Evolutionary conservation across 2,113 vertebrate species (phyloP).

Genomic region (Gnathochromis pfefferi): DNA sequence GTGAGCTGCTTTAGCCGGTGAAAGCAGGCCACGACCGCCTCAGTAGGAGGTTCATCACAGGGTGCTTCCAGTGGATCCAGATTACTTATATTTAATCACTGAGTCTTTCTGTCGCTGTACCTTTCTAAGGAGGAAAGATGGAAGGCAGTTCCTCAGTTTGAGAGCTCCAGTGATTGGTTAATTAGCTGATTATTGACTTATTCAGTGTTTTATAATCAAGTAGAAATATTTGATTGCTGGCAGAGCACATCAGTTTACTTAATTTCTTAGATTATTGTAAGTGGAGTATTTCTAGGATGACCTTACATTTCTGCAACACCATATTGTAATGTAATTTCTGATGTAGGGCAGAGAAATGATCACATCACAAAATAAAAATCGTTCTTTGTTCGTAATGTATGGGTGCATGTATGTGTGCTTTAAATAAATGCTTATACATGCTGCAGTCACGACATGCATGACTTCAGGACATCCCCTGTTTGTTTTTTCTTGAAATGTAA

Average conservation of each 20-base stretch:
- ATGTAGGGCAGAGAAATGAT: background rate
- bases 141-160: background rate
- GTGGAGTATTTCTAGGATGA: background rate
- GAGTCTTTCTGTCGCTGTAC: background rate
- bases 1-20: background rate
- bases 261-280: background rate
- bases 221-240: background rate
- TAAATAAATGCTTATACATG: background rate
- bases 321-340: background rate
- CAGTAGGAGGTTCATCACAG: background rate
- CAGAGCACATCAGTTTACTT: background rate
- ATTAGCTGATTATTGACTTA: background rate
- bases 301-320: background rate
- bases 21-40: background rate
- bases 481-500: background rate
- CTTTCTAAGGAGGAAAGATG: background rate
- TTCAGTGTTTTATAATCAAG: background rate
- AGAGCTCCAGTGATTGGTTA: background rate
- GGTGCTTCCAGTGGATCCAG: background rate
- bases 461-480: background rate
- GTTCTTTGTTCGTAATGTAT: background rate
- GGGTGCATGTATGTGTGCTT: background rate
- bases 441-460: background rate
- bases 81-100: background rate
- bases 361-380: background rate